A percentile compares a stretch with the other conserved stretches of the same genome.
These are phyloP conservation scores for Tragelaphus strepsiceros DNA, from an alignment of 2,113 vertebrate species.

Conservation along the genomic window DNA sequence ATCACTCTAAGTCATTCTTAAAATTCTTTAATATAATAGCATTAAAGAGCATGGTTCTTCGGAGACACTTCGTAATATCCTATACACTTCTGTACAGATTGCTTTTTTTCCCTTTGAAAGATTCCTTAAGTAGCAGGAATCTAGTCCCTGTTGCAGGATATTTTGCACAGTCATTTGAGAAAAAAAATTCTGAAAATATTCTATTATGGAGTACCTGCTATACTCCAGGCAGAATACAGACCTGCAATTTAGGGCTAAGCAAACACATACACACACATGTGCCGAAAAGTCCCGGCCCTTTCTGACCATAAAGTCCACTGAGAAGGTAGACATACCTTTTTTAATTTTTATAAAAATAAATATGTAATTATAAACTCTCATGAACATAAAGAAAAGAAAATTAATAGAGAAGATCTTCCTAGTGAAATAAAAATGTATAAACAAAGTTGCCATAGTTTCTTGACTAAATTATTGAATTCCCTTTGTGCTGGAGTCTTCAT, in stretches of 20 bases:
- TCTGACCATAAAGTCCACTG: not conserved
- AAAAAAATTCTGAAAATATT: not conserved
- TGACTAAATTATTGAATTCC: not conserved
- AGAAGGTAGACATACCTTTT: not conserved
- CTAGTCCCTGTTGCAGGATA: not conserved
- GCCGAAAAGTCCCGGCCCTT: not conserved
- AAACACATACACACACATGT: not conserved
- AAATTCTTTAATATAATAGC: not conserved
- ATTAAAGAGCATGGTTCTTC: not conserved
- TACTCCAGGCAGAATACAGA: not conserved
- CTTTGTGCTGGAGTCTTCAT: not conserved
- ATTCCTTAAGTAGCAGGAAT: not conserved
- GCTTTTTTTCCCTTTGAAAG: not conserved
- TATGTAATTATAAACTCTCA: not conserved
- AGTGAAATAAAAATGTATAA: not conserved
- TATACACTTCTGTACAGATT: not conserved
- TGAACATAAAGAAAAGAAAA: not conserved
- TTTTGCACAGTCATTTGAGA: not conserved
- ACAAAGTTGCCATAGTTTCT: not conserved
- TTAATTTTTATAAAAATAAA: not conserved
- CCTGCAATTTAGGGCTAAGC: not conserved
- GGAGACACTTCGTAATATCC: not conserved
- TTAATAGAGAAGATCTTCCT: not conserved
- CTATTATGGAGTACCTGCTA: not conserved
- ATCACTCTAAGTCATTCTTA: not conserved